Evolutionary conservation across 1,140 invertebrate species (phyloP), one percentile per base, ranked within the genome.

Genomic region (Chlorops oryzae): DNA sequence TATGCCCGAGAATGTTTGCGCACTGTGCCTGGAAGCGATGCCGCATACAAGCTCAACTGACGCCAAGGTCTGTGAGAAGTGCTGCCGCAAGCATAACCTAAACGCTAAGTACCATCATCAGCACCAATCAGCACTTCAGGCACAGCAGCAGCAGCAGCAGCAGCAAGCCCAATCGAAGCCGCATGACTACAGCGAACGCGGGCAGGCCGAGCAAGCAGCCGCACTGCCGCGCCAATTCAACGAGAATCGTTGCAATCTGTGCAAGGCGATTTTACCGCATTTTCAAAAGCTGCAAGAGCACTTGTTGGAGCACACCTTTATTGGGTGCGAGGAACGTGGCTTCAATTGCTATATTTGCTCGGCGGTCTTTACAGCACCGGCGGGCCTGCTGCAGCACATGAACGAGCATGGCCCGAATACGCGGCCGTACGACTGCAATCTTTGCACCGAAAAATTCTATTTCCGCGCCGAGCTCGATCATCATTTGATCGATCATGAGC

Each of bases 261-360:
- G 70, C 53, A 72, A 72, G 51, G 57, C 66, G 54, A 63, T 66
- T 20, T 39, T 72, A 39, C 63, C 64, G 13, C 61, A 69, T 25
- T 47, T 60, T 3, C 60, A 73, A 7, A 85, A 90, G 55, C 79
- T 96, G 2, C 92, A 96, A 71, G 83, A 86, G 39, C 92, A 96
- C 63, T 77, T 96, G 27, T 93, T 96, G 43, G 91, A 95, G 58
- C 92, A 96, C 65, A 93, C 87, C 1, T 95, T 93, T 64, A 86
- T 85, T 25, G 88, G 88, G 3, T 88, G 88, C 53, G 83, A 83
- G 37, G 67, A 72, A n/a, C 69, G 78, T 2, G 85, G 88, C 37
- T 91, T 87, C 61, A 85, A 83, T 3, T 96, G 92, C 65, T 92
- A 90, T 67, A 78, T 94, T 40, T 96, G 92, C 63, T 86, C 86